Conservation (phyloP, 2,797 vertebrate genomes). For the Manis crassicaudata region DNA sequence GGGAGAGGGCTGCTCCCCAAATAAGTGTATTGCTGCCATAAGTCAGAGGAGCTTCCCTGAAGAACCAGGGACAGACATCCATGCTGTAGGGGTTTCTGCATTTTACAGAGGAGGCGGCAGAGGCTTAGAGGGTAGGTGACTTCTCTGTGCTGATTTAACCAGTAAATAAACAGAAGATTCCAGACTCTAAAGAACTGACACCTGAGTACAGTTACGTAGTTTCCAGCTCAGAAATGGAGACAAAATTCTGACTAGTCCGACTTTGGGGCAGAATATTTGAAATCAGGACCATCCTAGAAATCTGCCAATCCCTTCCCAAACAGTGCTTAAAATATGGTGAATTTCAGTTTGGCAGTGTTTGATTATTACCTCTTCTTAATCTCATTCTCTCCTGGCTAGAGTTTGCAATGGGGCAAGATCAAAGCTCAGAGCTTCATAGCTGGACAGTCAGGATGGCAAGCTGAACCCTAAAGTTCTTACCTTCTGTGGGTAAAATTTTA, state of each 20-base stretch:
- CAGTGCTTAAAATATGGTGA: neutral
- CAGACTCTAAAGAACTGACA: neutral
- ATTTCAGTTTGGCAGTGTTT: neutral
- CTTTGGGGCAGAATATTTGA: neutral
- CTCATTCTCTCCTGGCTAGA: neutral
- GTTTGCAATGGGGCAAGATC: neutral
- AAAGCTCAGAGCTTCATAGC: accelerated
- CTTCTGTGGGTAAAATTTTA: too few relatives aligned
- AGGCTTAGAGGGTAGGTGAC: neutral
- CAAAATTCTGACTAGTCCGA: neutral
- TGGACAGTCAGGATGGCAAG: neutral
- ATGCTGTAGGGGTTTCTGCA: neutral
- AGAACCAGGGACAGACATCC: neutral
- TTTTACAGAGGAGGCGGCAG: neutral
- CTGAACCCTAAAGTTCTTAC: neutral
- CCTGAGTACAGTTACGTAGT: neutral
- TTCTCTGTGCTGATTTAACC: neutral
- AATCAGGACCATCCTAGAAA: neutral
- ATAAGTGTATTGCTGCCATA: neutral
- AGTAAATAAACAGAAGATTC: neutral
- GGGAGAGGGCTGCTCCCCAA: neutral
- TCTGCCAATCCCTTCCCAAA: neutral
- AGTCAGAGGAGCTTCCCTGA: neutral
- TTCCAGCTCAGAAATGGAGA: neutral
- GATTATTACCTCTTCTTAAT: neutral